Base-by-base conservation (phyloP, 2,113 vertebrate genomes). In the Campylomormyrus numenius region DNA sequence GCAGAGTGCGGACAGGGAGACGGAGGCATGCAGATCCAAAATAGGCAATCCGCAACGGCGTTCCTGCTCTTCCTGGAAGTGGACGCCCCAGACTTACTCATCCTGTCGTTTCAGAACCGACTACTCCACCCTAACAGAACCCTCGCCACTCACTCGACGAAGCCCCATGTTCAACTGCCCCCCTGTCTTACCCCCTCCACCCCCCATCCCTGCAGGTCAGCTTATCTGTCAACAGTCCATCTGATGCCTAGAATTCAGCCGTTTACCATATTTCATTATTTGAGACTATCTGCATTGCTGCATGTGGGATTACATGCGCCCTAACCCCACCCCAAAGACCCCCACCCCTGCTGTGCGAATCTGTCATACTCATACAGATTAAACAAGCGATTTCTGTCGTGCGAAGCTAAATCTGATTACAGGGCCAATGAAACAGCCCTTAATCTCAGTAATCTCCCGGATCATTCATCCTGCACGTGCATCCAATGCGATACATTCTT, bases 361-460 rank as follows among this genome's bases (percentile, higher is more conserved):
- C 35, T 7, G 24, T 52, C n/a, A 10, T n/a, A 27, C 70, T 83
- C 58, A 39, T 39, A 88, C 87, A 58, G 11, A 89, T 74, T n/a
- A 46, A 45, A 70, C 21, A 56, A n/a, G 17, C 3, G 17, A 53
- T 84, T 56, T 83, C 70, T 80, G 31, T 21, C 27, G 35, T 83
- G 35, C 31, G 1, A 89, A 45, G 31, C 35, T 84, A 53, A 89
- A 85, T 46, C 80, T 48, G 89, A 85, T 89, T 89, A 56, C 31
- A 27, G 17, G 11, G 27, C 17, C 21, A 45, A 58, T 58, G 46
- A 85, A 85, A 85, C 31, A 58, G 50, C 24, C 35, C 11, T 31
- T 85, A 85, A 89, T 89, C 89, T 62, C 39, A 31, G 80, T 48
- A 85, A 89, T 89, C 10, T 66, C 35, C 88, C 39, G 11, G 35